Evolutionary conservation across 2,888 invertebrate species (phyloP), one percentile per base, ranked within the genome.

Genomic region (Tinea trinotella): DNA sequence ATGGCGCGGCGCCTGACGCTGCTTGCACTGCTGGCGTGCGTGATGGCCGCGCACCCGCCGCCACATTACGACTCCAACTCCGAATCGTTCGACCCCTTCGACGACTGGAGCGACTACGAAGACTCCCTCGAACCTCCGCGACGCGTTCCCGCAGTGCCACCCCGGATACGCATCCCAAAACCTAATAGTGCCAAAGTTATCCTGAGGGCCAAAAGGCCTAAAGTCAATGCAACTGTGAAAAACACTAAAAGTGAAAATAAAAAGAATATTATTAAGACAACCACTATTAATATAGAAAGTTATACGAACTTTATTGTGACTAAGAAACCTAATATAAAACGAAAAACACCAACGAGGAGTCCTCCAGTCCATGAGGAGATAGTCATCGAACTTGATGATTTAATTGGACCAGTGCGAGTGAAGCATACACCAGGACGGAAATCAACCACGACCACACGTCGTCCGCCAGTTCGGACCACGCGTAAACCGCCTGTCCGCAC

Each of bases 1-100:
- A 85, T 84, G 84, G 82, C 82, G 84, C 84, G 81, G 79, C 82
- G 80, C 76, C 74, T 81, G 83, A 76, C 82, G 85, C 84, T 82
- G 80, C 80, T 78, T 60, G 78, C 69, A 75, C 71, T 80, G 72
- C 79, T 72, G 70, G 73, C 61, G 49, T 62, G 64, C 61, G 68
- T 74, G 59, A 64, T 66, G 57, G 70, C 67, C 65, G 54, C 56
- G 19, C 54, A 34, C 7, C 70, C 66, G 63, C 70, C 71, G 63
- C 66, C 64, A n/a, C 59, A 56, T 55, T 59, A 66, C 57, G 58
- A 64, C 50, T 70, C 73, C 57, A 48, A 59, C 55, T 71, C 75
- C 56, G 65, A 74, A 58, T 78, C 79, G 12, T 50, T 55, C 40
- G 50, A 55, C 24, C 55, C 55, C 17, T 55, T 55, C 55, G 55